These are phyloP conservation scores for Psix sp. DNA, from an alignment of 1,140 invertebrate species.

Conservation along the genomic window DNA sequence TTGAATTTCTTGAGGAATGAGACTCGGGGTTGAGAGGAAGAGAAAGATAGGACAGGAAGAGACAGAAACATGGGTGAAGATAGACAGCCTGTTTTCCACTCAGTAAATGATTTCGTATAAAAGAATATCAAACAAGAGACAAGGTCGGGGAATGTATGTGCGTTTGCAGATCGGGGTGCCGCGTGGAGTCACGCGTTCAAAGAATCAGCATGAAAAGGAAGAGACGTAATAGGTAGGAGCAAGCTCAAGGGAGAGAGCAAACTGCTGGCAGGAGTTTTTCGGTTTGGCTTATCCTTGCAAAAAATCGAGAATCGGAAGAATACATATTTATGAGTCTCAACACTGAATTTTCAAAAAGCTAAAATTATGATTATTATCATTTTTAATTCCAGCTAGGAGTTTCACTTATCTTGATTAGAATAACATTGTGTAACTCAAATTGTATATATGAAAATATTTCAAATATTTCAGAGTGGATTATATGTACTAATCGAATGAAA, in stretches of 20 bases:
- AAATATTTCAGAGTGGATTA: too few species aligned
- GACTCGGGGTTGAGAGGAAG: background rate
- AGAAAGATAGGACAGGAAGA: background rate
- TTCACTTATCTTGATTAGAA: too few species aligned
- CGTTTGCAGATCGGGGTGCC: constrained; percentile 4
- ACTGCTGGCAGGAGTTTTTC: constrained; percentile 20
- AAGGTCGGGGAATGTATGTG: constrained; percentile 7
- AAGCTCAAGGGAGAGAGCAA: constrained; percentile 13
- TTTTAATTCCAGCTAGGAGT: too few species aligned
- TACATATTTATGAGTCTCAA: too few species aligned
- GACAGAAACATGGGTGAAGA: background rate
- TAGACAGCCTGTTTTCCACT: constrained; percentile 22
- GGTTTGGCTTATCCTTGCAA: constrained; percentile 6
- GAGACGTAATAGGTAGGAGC: constrained; percentile 30
- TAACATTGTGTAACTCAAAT: too few species aligned
- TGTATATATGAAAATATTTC: too few species aligned
- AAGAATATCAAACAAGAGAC: constrained; percentile 28
- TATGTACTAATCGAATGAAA: too few species aligned
- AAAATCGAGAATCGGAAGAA: too few species aligned
- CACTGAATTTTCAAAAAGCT: too few species aligned
- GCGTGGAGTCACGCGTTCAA: constrained; percentile 20
- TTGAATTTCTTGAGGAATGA: constrained; percentile 46
- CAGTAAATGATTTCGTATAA: constrained; percentile 38
- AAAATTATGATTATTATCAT: too few species aligned
- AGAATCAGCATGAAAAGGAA: constrained; percentile 24